Percentiles rank a stretch among this genome's conserved stretches.
Evolutionary conservation across 2,113 vertebrate genomes (phyloP).

Genomic region (Mustelus asterias): DNA sequence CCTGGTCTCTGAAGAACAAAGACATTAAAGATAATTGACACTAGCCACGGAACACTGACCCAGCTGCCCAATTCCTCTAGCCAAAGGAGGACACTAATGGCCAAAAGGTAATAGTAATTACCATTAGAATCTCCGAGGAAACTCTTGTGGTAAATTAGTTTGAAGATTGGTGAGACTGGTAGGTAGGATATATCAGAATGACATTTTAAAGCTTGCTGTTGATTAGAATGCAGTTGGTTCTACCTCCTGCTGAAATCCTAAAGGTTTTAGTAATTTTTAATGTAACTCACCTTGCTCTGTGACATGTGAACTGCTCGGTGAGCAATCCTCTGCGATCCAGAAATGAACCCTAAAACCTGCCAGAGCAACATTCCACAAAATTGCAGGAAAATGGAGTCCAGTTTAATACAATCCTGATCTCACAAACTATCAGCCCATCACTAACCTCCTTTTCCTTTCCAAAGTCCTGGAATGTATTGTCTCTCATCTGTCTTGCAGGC

Average conservation of each 20-base stretch:
- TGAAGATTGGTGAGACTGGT: neutral
- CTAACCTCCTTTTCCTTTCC: too few relatives aligned
- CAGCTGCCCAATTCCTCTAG: neutral
- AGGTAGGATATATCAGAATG: neutral
- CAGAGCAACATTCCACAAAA: neutral
- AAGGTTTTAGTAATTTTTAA: neutral
- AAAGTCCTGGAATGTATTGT: too few relatives aligned
- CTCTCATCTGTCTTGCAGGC: too few relatives aligned
- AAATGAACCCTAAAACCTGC: neutral
- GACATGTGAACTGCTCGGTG: neutral
- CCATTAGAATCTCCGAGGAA: neutral
- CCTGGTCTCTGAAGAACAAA: conserved; percentile 9
- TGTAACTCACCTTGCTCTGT: neutral
- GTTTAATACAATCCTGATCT: too few relatives aligned
- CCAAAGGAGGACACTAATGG: neutral
- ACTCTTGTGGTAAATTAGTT: conserved; percentile 16
- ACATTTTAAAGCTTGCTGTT: neutral
- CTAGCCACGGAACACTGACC: neutral
- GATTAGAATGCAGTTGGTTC: neutral
- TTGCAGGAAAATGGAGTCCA: neutral
- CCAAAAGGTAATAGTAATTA: neutral
- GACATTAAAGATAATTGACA: conserved; percentile 33
- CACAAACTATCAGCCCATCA: too few relatives aligned
- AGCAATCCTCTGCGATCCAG: neutral
- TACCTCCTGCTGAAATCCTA: neutral